Evolutionary conservation across 1,140 invertebrate species (phyloP).

Genomic region (Colletes gigas): DNA sequence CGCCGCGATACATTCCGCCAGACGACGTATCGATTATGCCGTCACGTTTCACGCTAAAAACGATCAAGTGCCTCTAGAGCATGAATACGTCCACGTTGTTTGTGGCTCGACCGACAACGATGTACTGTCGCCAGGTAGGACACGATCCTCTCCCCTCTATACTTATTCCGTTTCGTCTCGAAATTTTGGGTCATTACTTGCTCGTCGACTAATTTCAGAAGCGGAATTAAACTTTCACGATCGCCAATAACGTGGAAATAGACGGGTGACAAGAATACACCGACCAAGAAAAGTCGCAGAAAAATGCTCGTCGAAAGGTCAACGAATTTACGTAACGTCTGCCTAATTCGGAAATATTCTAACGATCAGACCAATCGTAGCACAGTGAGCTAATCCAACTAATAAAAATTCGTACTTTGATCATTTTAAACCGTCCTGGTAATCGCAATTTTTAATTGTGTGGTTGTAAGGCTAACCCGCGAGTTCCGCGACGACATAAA

Average conservation of each 20-base stretch:
- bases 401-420: no score
- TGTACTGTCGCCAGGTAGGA: not conserved
- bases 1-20: constrained; percentile 12
- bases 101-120: not conserved
- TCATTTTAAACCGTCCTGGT: no score
- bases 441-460: no score
- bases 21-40: constrained; percentile 40
- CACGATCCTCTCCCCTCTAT: not conserved
- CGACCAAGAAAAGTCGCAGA: no score
- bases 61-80: constrained; percentile 2
- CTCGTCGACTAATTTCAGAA: not conserved
- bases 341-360: no score
- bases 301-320: no score
- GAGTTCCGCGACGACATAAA: no score
- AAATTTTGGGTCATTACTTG: not conserved
- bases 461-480: no score
- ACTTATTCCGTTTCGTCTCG: not conserved
- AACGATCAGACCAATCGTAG: no score
- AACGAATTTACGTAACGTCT: no score
- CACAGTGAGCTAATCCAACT: no score
- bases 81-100: constrained; percentile 8
- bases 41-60: constrained; percentile 26
- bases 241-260: constrained; percentile 23
- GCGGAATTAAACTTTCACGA: constrained; percentile 41
- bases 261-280: no score